Base-by-base conservation (phyloP, 2,797 vertebrate genomes). In the Discoglossus pictus region DNA sequence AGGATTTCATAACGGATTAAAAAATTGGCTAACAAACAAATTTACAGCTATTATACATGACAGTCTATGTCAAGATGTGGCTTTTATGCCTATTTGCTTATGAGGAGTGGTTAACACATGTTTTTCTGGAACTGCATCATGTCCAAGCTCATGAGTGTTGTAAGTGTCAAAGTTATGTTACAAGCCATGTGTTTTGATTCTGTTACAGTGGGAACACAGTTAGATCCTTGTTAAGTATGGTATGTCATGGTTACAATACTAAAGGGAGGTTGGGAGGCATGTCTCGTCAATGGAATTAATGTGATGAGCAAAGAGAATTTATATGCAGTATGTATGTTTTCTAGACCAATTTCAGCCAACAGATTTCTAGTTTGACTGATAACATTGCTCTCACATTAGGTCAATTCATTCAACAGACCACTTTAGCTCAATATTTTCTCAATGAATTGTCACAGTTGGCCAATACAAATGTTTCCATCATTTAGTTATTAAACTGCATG, bases 181-280 rank as follows among this genome's bases (percentile, higher is more conserved):
- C 76, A 46, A 79, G 77, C 87, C 93, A 94, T 92, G 84, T 95
- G 92, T 87, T 93, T 93, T 69, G 81, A 84, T 86, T 94, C 88
- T 90, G 92, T 90, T 93, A 91, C 91, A 93, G 89, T 74, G 81
- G 76, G 83, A 92, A 88, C 77, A 84, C 78, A 85, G 81, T 89
- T 84, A 90, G 88, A 91, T 85, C 87, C 89, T 92, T 90, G 85
- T 92, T 90, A 90, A 91, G 78, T 83, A 76, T 85, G 88, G 88
- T 86, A 90, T 91, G 89, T 82, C 80, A 83, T 63, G 71, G 77
- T 77, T 88, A 80, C 81, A 61, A 68, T 83, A 86, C 78, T 75
- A 77, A 80, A 81, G 67, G 86, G 80, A 82, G 73, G 79, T 81
- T 84, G 82, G 81, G 58, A 80, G 74, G 74, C 73, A 68, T 62